Percentiles rank a stretch among this genome's conserved stretches.
Evolutionary conservation across 2,888 invertebrate species (phyloP).

Genomic region (Caenorhabditis doughertyi): DNA sequence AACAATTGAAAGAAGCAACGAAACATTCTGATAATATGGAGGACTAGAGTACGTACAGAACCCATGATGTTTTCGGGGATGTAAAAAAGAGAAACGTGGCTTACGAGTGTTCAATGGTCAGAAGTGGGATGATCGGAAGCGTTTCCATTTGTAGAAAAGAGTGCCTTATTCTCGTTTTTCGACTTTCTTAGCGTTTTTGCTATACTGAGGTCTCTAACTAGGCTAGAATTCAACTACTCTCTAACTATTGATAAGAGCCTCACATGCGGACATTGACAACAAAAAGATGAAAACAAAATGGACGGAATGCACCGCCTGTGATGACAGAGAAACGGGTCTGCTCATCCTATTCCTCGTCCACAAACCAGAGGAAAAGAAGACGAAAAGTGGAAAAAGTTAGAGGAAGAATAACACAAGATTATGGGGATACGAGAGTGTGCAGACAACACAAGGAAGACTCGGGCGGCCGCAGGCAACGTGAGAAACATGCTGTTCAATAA

Average conservation of each 20-base stretch:
- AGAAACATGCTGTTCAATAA: constrained; percentile 58
- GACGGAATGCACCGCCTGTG: constrained; percentile 58
- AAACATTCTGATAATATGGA: constrained; percentile 41
- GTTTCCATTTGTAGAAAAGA: not conserved
- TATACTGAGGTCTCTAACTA: constrained; percentile 7
- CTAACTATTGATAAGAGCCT: constrained; percentile 10
- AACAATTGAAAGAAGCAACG: constrained; percentile 17
- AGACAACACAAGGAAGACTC: constrained; percentile 14
- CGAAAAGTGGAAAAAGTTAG: constrained; percentile 6
- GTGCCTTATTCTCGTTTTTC: not conserved
- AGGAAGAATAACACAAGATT: not conserved
- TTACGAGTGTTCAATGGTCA: constrained; percentile 52
- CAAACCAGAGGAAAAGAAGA: constrained; percentile 3
- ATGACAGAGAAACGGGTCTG: constrained; percentile 16
- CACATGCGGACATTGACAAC: constrained; percentile 23
- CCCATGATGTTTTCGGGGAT: constrained; percentile 34
- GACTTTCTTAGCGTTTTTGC: not conserved
- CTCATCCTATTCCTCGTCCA: constrained; percentile 28
- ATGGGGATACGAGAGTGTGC: not conserved
- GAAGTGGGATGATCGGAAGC: constrained; percentile 28
- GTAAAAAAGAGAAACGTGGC: constrained; percentile 30
- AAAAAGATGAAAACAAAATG: constrained; percentile 24
- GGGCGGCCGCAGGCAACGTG: constrained; percentile 59
- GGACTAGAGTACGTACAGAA: constrained; percentile 51
- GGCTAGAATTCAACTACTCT: not conserved